These are phyloP conservation scores for Hypsibius dujardini DNA, from an alignment of 1,140 invertebrate genomes.

Conservation along the genomic window DNA sequence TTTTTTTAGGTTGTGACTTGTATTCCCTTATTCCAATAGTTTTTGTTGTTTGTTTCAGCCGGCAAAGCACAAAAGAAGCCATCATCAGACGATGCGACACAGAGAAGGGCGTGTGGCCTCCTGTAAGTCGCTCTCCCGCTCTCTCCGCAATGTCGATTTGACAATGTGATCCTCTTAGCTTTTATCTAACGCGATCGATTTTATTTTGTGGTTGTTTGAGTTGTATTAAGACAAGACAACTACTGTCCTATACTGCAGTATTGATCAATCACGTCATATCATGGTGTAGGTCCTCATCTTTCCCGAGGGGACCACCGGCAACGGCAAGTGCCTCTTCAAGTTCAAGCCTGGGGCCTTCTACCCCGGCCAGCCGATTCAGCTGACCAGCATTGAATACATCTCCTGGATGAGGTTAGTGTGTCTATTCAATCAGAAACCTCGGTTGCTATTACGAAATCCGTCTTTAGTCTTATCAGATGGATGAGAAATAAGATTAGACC, in stretches of 20 bases:
- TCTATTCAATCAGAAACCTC: too few relatives aligned
- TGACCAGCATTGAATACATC: not conserved
- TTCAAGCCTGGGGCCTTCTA: not conserved
- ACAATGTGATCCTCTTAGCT: too few relatives aligned
- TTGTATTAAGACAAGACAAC: too few relatives aligned
- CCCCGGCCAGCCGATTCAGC: not conserved
- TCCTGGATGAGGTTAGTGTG: not conserved
- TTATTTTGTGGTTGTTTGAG: too few relatives aligned
- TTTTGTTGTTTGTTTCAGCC: not conserved
- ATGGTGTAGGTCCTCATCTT: not conserved
- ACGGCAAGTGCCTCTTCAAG: slow-evolving; percentile 5
- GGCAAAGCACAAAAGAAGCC: not conserved
- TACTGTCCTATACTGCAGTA: too few relatives aligned
- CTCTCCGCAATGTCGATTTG: too few relatives aligned
- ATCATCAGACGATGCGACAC: slow-evolving; percentile 4
- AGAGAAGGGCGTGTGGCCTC: not conserved
- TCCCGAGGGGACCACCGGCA: not conserved
- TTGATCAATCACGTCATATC: too few relatives aligned
- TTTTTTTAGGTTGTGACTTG: too few relatives aligned
- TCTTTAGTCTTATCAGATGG: too few relatives aligned
- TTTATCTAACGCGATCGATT: too few relatives aligned
- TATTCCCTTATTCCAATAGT: not conserved
- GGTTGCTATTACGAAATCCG: too few relatives aligned
- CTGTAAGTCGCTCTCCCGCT: not conserved
- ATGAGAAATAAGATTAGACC: too few relatives aligned